A percentile compares a stretch with the other conserved stretches of the same genome.
phyloP scores from a whole-genome alignment of 1,140 invertebrate species.

The Sycophaga agraensis region DNA sequence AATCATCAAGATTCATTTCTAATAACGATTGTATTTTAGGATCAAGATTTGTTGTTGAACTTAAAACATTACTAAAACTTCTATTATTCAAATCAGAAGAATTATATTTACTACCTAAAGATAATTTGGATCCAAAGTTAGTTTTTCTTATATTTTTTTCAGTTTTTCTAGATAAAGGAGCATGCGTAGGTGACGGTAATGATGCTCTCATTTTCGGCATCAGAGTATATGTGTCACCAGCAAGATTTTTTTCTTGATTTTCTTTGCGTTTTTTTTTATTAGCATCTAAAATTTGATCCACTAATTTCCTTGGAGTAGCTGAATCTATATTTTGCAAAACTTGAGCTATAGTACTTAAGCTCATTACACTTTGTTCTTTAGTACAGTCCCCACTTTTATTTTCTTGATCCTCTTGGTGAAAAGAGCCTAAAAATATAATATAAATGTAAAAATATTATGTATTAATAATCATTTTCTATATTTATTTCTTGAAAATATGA shows the following conservation, averaged over 20 bases:
- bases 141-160: conserved; percentile 28
- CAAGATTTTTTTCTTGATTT: conserved; percentile 10
- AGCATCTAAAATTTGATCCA: conserved; percentile 47
- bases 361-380: conserved; percentile 42
- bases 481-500: not conserved
- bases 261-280: conserved; percentile 41
- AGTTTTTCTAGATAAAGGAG: conserved; percentile 20
- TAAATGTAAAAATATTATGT: conserved; percentile 6
- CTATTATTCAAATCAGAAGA: conserved; percentile 3
- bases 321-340: conserved; percentile 41
- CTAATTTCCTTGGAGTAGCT: conserved; percentile 43
- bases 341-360: conserved; percentile 48
- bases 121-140: conserved; percentile 36
- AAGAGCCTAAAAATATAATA: conserved; percentile 12
- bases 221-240: conserved; percentile 34
- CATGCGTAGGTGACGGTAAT: conserved; percentile 28
- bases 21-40: conserved; percentile 9
- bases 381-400: conserved; percentile 28
- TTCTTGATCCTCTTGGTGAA: conserved; percentile 7
- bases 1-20: conserved; percentile 2
- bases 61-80: not conserved
- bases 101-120: conserved; percentile 39
- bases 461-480: not conserved
- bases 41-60: not conserved
- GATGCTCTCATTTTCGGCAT: conserved; percentile 34